Evolutionary conservation across 1,140 invertebrate species (phyloP).

Genomic region (Oreohelix idahoensis): DNA sequence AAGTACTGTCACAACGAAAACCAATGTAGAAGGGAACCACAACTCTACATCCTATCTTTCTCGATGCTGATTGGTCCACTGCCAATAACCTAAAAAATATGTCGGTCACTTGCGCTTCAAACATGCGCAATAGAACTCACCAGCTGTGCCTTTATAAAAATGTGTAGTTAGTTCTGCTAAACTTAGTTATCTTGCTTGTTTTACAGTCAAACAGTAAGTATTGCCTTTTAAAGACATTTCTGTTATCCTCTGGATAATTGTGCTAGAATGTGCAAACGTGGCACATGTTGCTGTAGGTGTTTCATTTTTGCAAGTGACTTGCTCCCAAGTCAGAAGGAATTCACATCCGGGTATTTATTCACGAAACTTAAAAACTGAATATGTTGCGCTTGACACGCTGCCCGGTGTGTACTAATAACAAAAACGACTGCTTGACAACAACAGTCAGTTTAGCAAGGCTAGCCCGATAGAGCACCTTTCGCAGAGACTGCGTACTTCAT

Average conservation of each 20-base stretch:
- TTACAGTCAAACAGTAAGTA: not conserved
- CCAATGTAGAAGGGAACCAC: conserved; percentile 38
- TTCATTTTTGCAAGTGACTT: not conserved
- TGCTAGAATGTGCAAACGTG: not conserved
- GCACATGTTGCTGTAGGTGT: not conserved
- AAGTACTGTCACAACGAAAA: not conserved
- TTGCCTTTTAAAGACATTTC: not conserved
- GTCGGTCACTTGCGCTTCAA: conserved; percentile 28
- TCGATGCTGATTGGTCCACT: conserved; percentile 32
- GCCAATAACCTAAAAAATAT: conserved; percentile 36
- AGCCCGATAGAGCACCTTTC: no score
- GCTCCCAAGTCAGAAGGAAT: no score
- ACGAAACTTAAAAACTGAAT: no score
- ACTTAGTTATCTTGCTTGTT: not conserved
- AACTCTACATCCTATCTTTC: conserved; percentile 35
- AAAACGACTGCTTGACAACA: no score
- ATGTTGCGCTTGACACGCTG: no score
- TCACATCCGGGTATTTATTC: no score
- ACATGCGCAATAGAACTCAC: conserved; percentile 16
- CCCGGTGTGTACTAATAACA: no score
- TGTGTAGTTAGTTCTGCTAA: not conserved
- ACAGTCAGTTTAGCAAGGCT: no score
- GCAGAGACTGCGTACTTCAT: no score
- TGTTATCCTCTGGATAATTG: not conserved
- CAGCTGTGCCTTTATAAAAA: conserved; percentile 13